These are phyloP conservation scores for Bactericera cockerelli DNA, from an alignment of 1,140 invertebrate species.

Conservation along the genomic window DNA sequence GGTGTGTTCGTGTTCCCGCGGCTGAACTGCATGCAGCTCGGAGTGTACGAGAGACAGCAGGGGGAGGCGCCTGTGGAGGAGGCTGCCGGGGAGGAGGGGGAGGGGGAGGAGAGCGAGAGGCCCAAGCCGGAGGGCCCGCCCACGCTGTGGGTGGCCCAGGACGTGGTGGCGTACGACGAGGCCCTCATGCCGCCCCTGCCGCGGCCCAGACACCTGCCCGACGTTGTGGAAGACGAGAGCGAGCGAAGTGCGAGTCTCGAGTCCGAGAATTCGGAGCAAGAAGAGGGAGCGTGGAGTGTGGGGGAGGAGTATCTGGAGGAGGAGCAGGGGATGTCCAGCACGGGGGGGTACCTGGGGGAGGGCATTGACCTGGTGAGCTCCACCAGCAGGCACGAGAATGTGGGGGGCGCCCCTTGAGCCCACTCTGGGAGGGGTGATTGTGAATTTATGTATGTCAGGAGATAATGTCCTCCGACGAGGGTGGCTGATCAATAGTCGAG, in stretches of 20 bases:
- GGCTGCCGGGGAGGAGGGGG: constrained; percentile 15
- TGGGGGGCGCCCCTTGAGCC: too few relatives aligned
- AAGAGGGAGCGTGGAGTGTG: neutral
- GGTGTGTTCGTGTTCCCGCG: constrained; percentile 41
- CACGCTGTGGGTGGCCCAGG: neutral
- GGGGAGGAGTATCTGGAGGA: constrained; percentile 31
- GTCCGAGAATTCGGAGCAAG: neutral
- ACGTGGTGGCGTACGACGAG: neutral
- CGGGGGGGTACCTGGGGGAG: neutral
- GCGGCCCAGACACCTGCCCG: neutral
- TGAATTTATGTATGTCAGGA: too few relatives aligned
- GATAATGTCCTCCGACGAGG: too few relatives aligned
- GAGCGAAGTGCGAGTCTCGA: neutral
- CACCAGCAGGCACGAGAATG: too few relatives aligned
- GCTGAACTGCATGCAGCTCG: constrained; percentile 44
- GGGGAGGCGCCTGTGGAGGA: constrained; percentile 18
- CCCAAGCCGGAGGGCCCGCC: neutral
- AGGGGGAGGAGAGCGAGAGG: neutral
- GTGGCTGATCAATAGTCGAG: too few relatives aligned
- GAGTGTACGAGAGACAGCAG: constrained; percentile 38
- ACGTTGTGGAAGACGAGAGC: neutral
- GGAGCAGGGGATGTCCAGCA: constrained; percentile 25
- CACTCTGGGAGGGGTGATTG: too few relatives aligned
- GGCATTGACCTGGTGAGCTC: too few relatives aligned
- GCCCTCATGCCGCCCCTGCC: neutral